Evolutionary conservation across 1,140 invertebrate species (phyloP).

Genomic region (Drosophila asahinai): DNA sequence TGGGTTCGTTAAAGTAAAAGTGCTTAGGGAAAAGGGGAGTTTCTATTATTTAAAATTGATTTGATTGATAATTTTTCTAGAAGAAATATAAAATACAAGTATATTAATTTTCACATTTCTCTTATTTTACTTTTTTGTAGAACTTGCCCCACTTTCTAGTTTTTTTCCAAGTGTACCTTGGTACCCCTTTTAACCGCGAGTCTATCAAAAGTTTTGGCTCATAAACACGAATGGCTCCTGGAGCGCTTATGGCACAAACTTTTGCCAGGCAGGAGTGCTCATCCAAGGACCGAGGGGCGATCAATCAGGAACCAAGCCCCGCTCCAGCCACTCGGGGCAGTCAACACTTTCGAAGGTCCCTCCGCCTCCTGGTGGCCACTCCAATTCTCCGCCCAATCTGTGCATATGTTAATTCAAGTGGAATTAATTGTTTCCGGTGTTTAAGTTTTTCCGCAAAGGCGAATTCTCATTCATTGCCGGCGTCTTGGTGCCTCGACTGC

Average conservation of each 20-base stretch:
- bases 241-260: constrained; percentile 39
- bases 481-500: constrained; percentile 56
- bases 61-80: too few species aligned
- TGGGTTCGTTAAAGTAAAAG: too few species aligned
- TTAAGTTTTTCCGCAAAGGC: constrained; percentile 84
- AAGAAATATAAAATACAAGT: too few species aligned
- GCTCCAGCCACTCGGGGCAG: constrained; percentile 25
- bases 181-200: constrained; percentile 16
- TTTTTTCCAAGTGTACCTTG: constrained; percentile 4
- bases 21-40: too few species aligned
- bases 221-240: constrained; percentile 62
- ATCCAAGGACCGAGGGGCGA: constrained; percentile 40
- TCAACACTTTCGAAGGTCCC: constrained; percentile 69
- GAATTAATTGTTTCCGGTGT: constrained; percentile 85
- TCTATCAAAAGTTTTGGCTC: constrained; percentile 64
- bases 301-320: constrained; percentile 59
- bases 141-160: background rate
- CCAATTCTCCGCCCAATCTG: constrained; percentile 45
- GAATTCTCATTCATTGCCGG: constrained; percentile 75
- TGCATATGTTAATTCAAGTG: constrained; percentile 85
- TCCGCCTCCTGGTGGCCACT: constrained; percentile 9
- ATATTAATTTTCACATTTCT: background rate
- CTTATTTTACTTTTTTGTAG: too few species aligned
- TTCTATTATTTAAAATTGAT: too few species aligned
- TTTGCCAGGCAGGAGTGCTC: constrained; percentile 25